Evolutionary conservation across 2,113 vertebrate genomes (phyloP).

Genomic region (Thomomys bottae): DNA sequence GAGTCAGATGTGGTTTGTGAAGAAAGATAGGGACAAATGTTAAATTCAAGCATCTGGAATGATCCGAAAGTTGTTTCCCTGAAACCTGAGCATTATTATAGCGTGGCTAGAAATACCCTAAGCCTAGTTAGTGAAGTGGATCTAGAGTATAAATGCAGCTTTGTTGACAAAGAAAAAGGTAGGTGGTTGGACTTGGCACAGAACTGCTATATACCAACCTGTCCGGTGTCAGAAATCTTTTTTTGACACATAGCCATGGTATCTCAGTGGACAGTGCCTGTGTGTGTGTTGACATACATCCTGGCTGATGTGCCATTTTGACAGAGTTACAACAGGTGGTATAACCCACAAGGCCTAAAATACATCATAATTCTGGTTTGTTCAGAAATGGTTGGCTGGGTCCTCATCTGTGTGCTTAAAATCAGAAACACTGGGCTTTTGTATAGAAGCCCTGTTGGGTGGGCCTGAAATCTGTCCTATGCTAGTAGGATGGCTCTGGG

Average conservation of each 20-base stretch:
- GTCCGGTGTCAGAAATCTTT: not conserved
- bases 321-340: not conserved
- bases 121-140: not conserved
- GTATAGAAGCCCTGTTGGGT: not conserved
- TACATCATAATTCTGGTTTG: not conserved
- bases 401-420: not conserved
- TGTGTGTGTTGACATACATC: rapidly evolving
- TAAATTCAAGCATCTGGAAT: not conserved
- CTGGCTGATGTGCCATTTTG: not conserved
- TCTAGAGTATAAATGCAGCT: not conserved
- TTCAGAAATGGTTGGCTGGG: not conserved
- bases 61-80: not conserved
- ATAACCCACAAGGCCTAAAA: not conserved
- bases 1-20: not conserved
- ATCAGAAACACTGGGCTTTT: not conserved
- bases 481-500: rapidly evolving
- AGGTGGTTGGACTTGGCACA: not conserved
- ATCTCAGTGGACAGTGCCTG: not conserved
- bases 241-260: not conserved
- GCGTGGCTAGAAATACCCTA: not conserved
- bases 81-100: not conserved
- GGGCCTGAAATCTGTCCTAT: not conserved
- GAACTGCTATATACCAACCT: not conserved
- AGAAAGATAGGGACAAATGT: not conserved
- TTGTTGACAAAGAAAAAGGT: not conserved